Percentiles rank a stretch among this genome's conserved stretches.
Conservation (phyloP, 2,888 invertebrate genomes). For the Ecliptopera silaceata region DNA sequence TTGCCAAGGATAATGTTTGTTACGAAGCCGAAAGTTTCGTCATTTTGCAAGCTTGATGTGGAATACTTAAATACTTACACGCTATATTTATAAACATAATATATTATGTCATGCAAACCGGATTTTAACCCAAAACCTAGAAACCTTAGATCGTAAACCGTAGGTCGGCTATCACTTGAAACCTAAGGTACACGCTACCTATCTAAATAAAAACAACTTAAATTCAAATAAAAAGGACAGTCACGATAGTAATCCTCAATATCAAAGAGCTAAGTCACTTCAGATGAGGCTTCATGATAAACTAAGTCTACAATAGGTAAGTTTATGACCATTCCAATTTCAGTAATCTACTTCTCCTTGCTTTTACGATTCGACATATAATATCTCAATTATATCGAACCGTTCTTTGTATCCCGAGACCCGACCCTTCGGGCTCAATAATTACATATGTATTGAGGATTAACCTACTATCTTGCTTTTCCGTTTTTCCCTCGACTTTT, state of each 20-base stretch:
- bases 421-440: conserved; percentile 34
- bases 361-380: conserved; percentile 15
- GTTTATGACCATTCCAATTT: conserved; percentile 9
- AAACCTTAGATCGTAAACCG: too few relatives aligned
- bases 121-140: too few relatives aligned
- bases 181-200: too few relatives aligned
- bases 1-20: not conserved
- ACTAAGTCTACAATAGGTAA: not conserved
- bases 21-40: not conserved
- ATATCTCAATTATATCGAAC: conserved; percentile 16
- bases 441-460: conserved; percentile 36
- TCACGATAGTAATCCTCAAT: not conserved
- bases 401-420: conserved; percentile 28
- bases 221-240: not conserved
- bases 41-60: not conserved
- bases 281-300: not conserved
- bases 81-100: too few relatives aligned
- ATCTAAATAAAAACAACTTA: too few relatives aligned
- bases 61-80: not conserved
- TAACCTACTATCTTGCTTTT: conserved; percentile 26
- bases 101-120: too few relatives aligned
- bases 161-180: too few relatives aligned
- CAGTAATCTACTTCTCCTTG: conserved; percentile 11
- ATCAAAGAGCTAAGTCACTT: not conserved
- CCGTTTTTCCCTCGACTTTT: not conserved